Conservation (phyloP, 2,797 vertebrate genomes). For the Chiloscyllium punctatum region DNA sequence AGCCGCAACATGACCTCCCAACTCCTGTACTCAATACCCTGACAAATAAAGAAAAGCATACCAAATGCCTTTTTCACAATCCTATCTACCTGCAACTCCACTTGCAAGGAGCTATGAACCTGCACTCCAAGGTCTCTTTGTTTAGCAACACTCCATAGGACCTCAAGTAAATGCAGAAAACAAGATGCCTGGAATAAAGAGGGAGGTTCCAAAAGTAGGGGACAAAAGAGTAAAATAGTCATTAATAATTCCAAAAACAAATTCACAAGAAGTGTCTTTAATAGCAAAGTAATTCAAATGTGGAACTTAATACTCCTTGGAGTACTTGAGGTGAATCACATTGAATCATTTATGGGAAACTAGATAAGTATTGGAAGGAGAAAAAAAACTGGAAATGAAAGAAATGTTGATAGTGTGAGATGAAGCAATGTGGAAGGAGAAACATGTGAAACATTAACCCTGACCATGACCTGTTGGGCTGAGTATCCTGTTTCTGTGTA, state of each 20-base stretch:
- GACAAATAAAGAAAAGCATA: too few species aligned
- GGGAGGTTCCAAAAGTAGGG: not conserved
- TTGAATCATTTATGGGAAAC: not conserved
- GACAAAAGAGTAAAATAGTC: not conserved
- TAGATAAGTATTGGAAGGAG: not conserved
- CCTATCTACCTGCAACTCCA: too few species aligned
- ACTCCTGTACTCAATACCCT: too few species aligned
- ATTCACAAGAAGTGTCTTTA: not conserved
- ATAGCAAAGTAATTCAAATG: not conserved
- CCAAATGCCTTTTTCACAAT: too few species aligned
- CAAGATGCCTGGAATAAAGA: not conserved
- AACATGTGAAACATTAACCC: not conserved
- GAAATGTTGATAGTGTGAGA: not conserved
- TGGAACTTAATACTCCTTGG: not conserved
- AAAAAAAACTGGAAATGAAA: not conserved
- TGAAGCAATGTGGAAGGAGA: not conserved
- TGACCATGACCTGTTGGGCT: not conserved
- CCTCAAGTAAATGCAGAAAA: not conserved
- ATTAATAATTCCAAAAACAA: not conserved
- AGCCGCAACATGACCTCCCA: too few species aligned
- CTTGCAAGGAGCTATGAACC: too few species aligned
- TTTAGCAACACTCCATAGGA: too few species aligned
- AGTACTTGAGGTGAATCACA: not conserved
- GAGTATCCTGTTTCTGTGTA: not conserved
- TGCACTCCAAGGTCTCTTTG: too few species aligned